A percentile compares a stretch with the other conserved stretches of the same genome.
phyloP scores from a whole-genome alignment of 2,113 vertebrate species.

The Odocoileus virginianus region DNA sequence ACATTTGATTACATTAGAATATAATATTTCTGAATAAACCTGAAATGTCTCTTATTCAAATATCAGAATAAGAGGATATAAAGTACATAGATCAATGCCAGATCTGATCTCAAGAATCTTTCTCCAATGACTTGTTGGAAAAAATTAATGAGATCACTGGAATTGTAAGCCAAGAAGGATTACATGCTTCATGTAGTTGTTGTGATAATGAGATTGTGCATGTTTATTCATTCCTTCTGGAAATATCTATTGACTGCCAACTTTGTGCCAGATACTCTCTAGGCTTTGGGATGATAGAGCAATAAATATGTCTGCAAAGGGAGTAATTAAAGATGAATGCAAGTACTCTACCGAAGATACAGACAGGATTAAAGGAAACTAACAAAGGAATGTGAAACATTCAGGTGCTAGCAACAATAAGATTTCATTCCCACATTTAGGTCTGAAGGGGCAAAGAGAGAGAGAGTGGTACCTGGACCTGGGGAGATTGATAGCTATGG shows the following conservation, averaged over 20 bases:
- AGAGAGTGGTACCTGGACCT: background rate
- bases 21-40: constrained; percentile 7
- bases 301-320: background rate
- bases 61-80: background rate
- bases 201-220: background rate
- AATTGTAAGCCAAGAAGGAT: background rate
- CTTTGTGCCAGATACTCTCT: background rate
- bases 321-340: background rate
- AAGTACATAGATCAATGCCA: background rate
- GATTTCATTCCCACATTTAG: background rate
- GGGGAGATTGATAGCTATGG: background rate
- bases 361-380: background rate
- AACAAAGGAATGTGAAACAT: background rate
- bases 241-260: constrained; percentile 13
- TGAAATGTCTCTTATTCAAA: constrained; percentile 19
- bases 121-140: background rate
- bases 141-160: background rate
- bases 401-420: background rate
- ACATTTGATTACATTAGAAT: background rate
- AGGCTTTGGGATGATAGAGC: background rate
- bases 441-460: background rate
- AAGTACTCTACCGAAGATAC: background rate
- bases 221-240: background rate
- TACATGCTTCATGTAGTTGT: background rate
- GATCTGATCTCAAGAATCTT: background rate